phyloP scores from a whole-genome alignment of 2,113 vertebrate genomes.

The Channa maculata region DNA sequence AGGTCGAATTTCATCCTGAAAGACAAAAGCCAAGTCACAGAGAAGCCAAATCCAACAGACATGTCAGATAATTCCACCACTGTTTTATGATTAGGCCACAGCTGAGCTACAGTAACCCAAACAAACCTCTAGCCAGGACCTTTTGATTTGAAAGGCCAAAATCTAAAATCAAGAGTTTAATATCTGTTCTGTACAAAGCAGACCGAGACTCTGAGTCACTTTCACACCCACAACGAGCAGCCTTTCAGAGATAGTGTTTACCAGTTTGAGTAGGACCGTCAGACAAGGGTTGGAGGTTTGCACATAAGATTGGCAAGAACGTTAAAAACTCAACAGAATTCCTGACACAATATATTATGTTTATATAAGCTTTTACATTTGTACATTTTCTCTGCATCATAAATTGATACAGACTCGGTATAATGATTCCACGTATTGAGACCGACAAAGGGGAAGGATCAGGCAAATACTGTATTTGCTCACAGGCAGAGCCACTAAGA shows the following conservation, averaged over 20 bases:
- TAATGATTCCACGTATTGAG: background rate
- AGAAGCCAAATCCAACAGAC: background rate
- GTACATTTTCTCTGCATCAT: slow-evolving; percentile 20
- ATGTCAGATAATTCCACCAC: background rate
- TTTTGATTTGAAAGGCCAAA: background rate
- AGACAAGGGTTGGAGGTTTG: slow-evolving; percentile 12
- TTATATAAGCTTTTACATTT: background rate
- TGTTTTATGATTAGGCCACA: background rate
- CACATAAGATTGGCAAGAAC: background rate
- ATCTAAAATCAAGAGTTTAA: background rate
- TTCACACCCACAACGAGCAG: slow-evolving; percentile 14
- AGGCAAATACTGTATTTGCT: background rate
- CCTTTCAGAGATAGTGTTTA: background rate
- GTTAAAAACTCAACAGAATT: slow-evolving; percentile 2
- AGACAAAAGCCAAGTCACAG: background rate
- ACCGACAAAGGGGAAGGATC: background rate
- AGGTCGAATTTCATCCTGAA: slow-evolving; percentile 93
- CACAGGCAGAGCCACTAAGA: background rate
- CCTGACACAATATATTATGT: slow-evolving; percentile 4
- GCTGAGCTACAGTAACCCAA: background rate
- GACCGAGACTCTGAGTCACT: slow-evolving; percentile 31
- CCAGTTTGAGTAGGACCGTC: slow-evolving; percentile 12
- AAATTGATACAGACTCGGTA: background rate
- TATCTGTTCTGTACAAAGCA: slow-evolving; percentile 8
- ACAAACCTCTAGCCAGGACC: too few relatives aligned